Base-by-base conservation (phyloP, 2,113 vertebrate genomes). In the Solenodon paradoxus region DNA sequence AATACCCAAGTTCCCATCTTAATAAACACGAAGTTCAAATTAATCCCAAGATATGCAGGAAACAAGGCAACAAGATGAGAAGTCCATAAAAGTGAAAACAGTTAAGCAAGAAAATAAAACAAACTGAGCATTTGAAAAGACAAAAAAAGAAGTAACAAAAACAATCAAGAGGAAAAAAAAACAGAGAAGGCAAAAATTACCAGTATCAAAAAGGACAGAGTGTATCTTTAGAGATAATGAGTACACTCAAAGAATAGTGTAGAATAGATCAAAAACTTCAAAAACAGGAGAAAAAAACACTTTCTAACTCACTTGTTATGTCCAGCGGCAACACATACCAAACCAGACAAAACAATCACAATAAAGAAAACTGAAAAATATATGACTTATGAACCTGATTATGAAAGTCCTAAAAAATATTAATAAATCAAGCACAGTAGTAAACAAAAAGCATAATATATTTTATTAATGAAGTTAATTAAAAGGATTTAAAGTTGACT, bases 51-150 rank as follows among this genome's bases (percentile, higher is more conserved):
- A 26, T 77, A 59, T 26, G n/a, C 32, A 40, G 32, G 59, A n/a
- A 79, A 79, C 38, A 86, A 57, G 11, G 30, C 51, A 92, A 55
- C 7, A 51, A 22, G 20, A 30, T 32, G 2, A 53, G 72, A 59
- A 86, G 38, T 66, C 22, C 17, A 19, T 69, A 92, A 61, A 93
- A 86, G 19, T 9, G 26, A 69, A 69, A 92, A 53, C 30, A 75
- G 22, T 57, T 32, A 77, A 66, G 84, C 7, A 47, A 22, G 40
- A 78, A 93, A 61, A 86, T 86, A 61, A 28, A 79, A 61, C 1
- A 35, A n/a, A n/a, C n/a, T n/a, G n/a, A n/a, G n/a, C n/a, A n/a
- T n/a, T n/a, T n/a, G n/a, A n/a, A n/a, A n/a, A n/a, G n/a, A n/a
- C n/a, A n/a, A n/a, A n/a, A n/a, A n/a, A n/a, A n/a, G n/a, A n/a